Evolutionary conservation across 1,140 invertebrate species (phyloP).

Genomic region (Drosophila mayri): DNA sequence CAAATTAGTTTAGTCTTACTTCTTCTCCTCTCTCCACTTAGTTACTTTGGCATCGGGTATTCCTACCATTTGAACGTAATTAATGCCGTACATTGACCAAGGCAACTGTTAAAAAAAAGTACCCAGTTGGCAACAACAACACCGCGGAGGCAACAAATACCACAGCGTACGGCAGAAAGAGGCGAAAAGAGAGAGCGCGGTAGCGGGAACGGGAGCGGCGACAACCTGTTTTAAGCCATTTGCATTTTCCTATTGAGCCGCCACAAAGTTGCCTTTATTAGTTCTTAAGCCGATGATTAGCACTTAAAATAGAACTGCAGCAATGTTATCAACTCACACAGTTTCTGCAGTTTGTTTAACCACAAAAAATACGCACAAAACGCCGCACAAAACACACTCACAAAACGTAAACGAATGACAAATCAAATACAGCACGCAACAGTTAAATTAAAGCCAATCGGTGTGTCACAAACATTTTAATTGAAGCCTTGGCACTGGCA

Average conservation of each 20-base stretch:
- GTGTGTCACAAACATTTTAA: conserved; percentile 39
- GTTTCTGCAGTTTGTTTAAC: conserved; percentile 35
- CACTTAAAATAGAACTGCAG: conserved; percentile 5
- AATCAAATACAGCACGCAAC: conserved; percentile 37
- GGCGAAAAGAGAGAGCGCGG: not conserved
- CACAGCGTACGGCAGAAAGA: conserved; percentile 10
- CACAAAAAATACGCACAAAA: conserved; percentile 34
- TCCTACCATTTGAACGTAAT: conserved; percentile 37
- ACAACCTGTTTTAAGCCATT: conserved; percentile 58
- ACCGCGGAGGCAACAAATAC: conserved; percentile 35
- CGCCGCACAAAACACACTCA: conserved; percentile 34
- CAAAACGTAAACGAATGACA: conserved; percentile 20
- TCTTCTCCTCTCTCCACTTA: conserved; percentile 2
- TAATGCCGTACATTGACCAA: conserved; percentile 56
- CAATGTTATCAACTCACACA: conserved; percentile 26
- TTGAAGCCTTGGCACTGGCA: conserved; percentile 24
- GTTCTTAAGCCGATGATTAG: not conserved
- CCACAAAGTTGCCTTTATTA: not conserved
- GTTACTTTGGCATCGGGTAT: conserved; percentile 17
- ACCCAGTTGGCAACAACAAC: conserved; percentile 46
- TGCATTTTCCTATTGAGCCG: conserved; percentile 52
- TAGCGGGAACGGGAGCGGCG: conserved; percentile 19
- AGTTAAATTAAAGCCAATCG: conserved; percentile 34
- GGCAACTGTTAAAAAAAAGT: conserved; percentile 41
- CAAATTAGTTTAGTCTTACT: conserved; percentile 46